These are phyloP conservation scores for Fistularia commersonii DNA, from an alignment of 2,797 vertebrate genomes.

Conservation along the genomic window DNA sequence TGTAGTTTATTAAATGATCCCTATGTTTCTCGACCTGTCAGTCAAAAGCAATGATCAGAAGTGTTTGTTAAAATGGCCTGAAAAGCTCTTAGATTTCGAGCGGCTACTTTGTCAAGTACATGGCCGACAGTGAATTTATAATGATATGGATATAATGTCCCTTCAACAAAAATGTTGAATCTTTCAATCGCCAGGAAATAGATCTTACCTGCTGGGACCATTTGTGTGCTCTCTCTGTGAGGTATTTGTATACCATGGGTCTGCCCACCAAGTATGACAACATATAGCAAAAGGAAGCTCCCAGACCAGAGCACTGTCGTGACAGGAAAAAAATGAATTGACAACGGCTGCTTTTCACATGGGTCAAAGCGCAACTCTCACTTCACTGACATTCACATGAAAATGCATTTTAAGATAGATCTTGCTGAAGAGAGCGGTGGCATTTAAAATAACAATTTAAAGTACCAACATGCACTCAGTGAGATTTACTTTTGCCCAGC, in stretches of 20 bases:
- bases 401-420: too few relatives aligned
- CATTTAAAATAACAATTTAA: too few relatives aligned
- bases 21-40: constrained; percentile 93
- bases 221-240: constrained; percentile 92
- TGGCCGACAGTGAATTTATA: neutral
- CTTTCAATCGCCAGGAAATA: neutral
- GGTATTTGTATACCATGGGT: constrained; percentile 94
- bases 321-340: constrained; percentile 17
- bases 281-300: constrained; percentile 97
- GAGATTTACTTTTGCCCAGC: too few relatives aligned
- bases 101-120: neutral
- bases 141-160: neutral
- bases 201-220: constrained; percentile 94
- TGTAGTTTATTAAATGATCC: constrained; percentile 98
- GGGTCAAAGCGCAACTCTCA: constrained; percentile 7
- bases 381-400: neutral
- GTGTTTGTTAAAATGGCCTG: neutral
- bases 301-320: constrained; percentile 91
- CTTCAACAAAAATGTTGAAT: neutral
- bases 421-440: too few relatives aligned
- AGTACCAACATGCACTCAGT: too few relatives aligned
- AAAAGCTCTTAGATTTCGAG: neutral
- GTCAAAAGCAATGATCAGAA: constrained; percentile 4
- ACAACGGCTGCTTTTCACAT: neutral
- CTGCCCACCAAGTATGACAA: constrained; percentile 94